Evolutionary conservation across 2,888 invertebrate genomes (phyloP).

Genomic region (Lypha dubia): DNA sequence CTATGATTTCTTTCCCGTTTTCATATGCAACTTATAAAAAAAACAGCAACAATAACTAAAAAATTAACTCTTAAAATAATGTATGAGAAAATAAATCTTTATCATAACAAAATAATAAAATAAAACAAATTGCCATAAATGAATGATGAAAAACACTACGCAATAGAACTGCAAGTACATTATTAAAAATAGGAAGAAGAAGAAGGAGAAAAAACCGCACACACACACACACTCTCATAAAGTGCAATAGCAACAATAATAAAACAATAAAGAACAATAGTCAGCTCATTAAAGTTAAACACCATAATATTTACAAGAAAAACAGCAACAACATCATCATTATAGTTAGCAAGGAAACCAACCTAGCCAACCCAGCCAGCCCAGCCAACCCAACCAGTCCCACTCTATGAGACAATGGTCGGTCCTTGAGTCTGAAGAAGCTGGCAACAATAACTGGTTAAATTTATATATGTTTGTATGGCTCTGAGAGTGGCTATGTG

Average conservation of each 20-base stretch:
- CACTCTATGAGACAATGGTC: not conserved
- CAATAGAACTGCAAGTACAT: not conserved
- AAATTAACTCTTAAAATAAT: too few relatives aligned
- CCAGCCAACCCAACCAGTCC: not conserved
- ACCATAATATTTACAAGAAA: slow-evolving; percentile 22
- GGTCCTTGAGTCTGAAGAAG: slow-evolving; percentile 30
- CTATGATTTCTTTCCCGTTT: not conserved
- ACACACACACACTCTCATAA: not conserved
- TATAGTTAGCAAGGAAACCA: slow-evolving; percentile 7
- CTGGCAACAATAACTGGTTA: slow-evolving; percentile 25
- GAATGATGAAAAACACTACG: not conserved
- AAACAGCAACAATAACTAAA: too few relatives aligned
- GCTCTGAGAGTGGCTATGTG: not conserved
- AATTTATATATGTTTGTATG: too few relatives aligned
- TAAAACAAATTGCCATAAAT: slow-evolving; percentile 28
- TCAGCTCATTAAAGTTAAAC: slow-evolving; percentile 62
- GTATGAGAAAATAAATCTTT: slow-evolving; percentile 1
- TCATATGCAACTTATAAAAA: not conserved
- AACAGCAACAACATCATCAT: slow-evolving; percentile 1
- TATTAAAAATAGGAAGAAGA: not conserved
- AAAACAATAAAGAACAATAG: slow-evolving; percentile 53
- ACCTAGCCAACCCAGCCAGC: too few relatives aligned
- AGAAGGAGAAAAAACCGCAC: not conserved
- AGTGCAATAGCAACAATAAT: slow-evolving; percentile 27
- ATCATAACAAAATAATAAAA: slow-evolving; percentile 30